phyloP scores from a whole-genome alignment of 2,797 vertebrate genomes.

The Microctenopoma lineatum region DNA sequence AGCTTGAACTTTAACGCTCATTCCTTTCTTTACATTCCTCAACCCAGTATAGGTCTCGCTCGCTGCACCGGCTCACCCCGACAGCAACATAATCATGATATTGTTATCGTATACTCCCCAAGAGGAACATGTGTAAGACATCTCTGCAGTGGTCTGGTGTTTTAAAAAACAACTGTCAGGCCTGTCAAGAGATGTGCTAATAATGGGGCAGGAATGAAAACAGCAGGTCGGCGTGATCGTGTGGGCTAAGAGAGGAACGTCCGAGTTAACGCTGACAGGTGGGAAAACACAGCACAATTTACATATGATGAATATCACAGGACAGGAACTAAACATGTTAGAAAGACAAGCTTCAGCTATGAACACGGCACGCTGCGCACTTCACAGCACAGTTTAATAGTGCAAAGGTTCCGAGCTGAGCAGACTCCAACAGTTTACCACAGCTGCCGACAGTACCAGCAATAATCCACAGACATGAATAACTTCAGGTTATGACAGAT shows the following conservation, averaged over 20 bases:
- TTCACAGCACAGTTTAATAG: too few relatives aligned
- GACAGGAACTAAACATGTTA: too few relatives aligned
- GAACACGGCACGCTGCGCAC: too few relatives aligned
- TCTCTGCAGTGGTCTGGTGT: conserved; percentile 9
- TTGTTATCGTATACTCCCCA: background rate
- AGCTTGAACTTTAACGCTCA: too few relatives aligned
- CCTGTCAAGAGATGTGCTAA: conserved; percentile 36
- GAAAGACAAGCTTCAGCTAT: too few relatives aligned
- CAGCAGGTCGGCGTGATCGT: conserved; percentile 7
- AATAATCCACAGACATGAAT: too few relatives aligned
- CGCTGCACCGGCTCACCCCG: too few relatives aligned
- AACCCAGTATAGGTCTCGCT: background rate
- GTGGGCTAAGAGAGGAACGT: background rate
- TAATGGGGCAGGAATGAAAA: conserved; percentile 33
- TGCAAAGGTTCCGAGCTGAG: too few relatives aligned
- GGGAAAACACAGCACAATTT: conserved; percentile 28
- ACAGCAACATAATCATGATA: background rate
- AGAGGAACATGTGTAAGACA: conserved; percentile 8
- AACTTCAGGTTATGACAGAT: too few relatives aligned
- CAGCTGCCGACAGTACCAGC: too few relatives aligned
- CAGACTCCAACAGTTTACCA: too few relatives aligned
- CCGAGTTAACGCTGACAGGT: background rate
- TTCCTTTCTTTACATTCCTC: background rate
- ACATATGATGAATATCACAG: conserved; percentile 6
- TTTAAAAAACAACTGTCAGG: conserved; percentile 37